A percentile compares a stretch with the other conserved stretches of the same genome.
phyloP scores from a whole-genome alignment of 2,888 invertebrate genomes.

The Petrolisthes cinctipes region DNA sequence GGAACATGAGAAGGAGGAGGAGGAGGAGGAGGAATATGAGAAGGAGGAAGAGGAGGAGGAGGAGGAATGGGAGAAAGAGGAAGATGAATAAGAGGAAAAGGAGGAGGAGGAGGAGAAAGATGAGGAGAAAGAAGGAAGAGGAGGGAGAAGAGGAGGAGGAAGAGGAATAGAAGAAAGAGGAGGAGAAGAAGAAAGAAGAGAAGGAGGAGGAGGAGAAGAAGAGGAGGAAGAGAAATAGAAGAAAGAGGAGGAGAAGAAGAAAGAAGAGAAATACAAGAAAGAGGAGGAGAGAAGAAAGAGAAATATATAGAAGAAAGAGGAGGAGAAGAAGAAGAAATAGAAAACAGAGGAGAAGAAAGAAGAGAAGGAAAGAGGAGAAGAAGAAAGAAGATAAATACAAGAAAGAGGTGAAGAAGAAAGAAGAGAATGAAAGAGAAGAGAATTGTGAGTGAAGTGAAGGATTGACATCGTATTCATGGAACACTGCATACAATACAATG shows the following conservation, averaged over 20 bases:
- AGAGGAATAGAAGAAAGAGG: constrained; percentile 20
- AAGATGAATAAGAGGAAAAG: neutral
- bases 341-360: constrained; percentile 15
- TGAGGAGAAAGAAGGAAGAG: neutral
- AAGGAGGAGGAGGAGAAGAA: constrained; percentile 7
- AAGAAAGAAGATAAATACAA: neutral
- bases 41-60: constrained; percentile 6
- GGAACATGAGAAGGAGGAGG: constrained; percentile 6
- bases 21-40: neutral
- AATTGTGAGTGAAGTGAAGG: no score
- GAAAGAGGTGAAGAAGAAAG: neutral
- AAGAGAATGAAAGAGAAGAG: neutral
- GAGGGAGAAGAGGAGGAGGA: constrained; percentile 31
- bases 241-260: constrained; percentile 3
- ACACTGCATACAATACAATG: no score
- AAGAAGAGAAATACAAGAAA: neutral
- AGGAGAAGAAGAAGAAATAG: constrained; percentile 17
- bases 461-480: no score
- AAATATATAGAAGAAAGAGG: neutral
- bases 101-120: no score
- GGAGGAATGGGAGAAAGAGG: neutral
- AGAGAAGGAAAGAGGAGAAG: constrained; percentile 5
- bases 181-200: neutral
- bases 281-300: neutral
- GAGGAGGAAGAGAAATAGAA: constrained; percentile 8